Conservation (phyloP, 2,888 invertebrate genomes). For the Dorcus hopei region DNA sequence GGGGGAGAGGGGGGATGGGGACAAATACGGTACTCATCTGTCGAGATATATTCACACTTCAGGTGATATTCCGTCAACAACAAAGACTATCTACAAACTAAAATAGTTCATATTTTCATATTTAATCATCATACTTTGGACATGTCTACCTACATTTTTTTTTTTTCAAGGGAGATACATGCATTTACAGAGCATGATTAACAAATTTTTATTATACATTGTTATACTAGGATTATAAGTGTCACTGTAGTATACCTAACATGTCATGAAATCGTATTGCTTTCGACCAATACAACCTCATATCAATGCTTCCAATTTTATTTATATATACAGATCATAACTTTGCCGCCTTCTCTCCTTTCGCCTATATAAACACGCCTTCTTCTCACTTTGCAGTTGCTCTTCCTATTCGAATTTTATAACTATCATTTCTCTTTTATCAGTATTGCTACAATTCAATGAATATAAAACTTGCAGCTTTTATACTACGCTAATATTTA, state of each 20-base stretch:
- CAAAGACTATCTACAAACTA: constrained; percentile 41
- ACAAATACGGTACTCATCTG: constrained; percentile 21
- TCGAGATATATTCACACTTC: constrained; percentile 23
- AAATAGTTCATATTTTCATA: constrained; percentile 24
- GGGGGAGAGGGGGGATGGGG: no score
- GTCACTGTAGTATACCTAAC: constrained; percentile 34
- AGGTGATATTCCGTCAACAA: constrained; percentile 33
- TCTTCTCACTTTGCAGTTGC: constrained; percentile 21
- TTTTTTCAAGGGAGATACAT: constrained; percentile 41
- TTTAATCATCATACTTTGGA: constrained; percentile 41
- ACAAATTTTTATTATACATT: constrained; percentile 40
- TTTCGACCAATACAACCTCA: constrained; percentile 44
- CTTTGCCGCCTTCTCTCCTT: constrained; percentile 4
- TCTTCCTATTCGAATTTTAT: constrained; percentile 16
- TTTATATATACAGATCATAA: constrained; percentile 41
- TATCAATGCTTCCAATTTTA: constrained; percentile 34
- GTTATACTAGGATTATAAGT: constrained; percentile 34
- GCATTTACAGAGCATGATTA: constrained; percentile 49
- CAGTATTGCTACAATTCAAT: constrained; percentile 36
- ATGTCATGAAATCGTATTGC: constrained; percentile 43
- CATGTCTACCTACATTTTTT: constrained; percentile 45
- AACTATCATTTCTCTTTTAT: constrained; percentile 14
- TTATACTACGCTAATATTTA: constrained; percentile 48
- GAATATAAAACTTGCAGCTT: constrained; percentile 31
- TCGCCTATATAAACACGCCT: not conserved